Evolutionary conservation across 2,888 invertebrate genomes (phyloP).

Genomic region (Trichogramma dendrolimi): DNA sequence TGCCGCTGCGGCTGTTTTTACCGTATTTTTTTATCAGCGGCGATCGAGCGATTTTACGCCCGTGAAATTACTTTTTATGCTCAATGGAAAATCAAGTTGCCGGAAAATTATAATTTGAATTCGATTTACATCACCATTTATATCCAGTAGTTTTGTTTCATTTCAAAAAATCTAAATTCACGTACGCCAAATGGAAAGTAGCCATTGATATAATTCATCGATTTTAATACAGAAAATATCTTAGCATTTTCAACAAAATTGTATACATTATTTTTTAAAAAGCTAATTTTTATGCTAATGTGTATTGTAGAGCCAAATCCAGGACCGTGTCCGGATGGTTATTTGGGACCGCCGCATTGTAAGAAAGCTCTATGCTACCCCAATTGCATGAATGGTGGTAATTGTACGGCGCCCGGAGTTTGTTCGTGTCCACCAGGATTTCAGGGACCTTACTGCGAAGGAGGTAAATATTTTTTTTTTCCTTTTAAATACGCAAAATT

Average conservation of each 20-base stretch:
- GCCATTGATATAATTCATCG: no score
- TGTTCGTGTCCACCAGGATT: conserved; percentile 87
- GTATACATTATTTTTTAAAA: neutral
- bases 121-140: no score
- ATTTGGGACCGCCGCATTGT: conserved; percentile 80
- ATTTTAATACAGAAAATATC: no score
- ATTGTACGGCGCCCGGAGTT: conserved; percentile 83
- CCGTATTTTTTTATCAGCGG: no score
- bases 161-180: no score
- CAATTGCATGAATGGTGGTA: conserved; percentile 88
- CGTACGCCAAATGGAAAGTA: no score
- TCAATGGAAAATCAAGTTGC: no score
- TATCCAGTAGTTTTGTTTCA: no score
- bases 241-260: neutral
- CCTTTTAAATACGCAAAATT: conserved; percentile 6
- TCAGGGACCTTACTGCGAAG: conserved; percentile 86
- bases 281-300: neutral
- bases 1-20: no score
- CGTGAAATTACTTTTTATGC: no score
- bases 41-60: no score
- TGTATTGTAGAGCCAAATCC: conserved; percentile 74
- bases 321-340: conserved; percentile 85
- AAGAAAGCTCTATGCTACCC: conserved; percentile 87
- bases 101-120: no score
- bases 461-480: conserved; percentile 59